Conservation (phyloP, 2,113 vertebrate genomes). For the Dasypus novemcinctus region DNA sequence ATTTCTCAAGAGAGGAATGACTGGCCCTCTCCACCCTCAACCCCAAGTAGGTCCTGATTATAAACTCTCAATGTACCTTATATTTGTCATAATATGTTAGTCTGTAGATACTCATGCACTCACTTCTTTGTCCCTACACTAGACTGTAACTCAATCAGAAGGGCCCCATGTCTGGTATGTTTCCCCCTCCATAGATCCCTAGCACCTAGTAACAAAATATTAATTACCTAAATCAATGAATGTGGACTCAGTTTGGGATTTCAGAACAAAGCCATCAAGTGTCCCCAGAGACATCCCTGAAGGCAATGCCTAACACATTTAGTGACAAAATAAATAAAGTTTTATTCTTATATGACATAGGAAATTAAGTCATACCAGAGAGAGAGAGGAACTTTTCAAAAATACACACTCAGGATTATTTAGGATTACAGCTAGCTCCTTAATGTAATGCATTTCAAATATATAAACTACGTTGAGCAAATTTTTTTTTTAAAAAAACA, state of each 20-base stretch:
- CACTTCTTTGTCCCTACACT: not conserved
- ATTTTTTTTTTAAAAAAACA: not conserved
- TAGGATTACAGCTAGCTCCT: not conserved
- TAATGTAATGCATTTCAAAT: not conserved
- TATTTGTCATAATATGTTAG: not conserved
- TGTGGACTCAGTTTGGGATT: not conserved
- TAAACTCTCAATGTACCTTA: not conserved
- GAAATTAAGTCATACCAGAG: not conserved
- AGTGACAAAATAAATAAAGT: not conserved
- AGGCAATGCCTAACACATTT: not conserved
- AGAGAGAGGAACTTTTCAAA: not conserved
- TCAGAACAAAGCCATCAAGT: not conserved
- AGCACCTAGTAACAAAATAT: not conserved
- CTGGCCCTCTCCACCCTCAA: not conserved
- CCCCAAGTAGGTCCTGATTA: not conserved
- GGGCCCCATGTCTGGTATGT: no score
- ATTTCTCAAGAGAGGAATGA: not conserved
- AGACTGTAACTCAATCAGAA: not conserved
- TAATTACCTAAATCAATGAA: not conserved
- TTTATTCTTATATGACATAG: not conserved
- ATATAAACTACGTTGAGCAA: not conserved
- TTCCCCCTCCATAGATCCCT: not conserved
- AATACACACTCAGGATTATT: not conserved
- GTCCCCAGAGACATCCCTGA: not conserved
- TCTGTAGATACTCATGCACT: not conserved